Conservation (phyloP, 2,888 invertebrate genomes). For the Eumacrocentrus americanus region DNA sequence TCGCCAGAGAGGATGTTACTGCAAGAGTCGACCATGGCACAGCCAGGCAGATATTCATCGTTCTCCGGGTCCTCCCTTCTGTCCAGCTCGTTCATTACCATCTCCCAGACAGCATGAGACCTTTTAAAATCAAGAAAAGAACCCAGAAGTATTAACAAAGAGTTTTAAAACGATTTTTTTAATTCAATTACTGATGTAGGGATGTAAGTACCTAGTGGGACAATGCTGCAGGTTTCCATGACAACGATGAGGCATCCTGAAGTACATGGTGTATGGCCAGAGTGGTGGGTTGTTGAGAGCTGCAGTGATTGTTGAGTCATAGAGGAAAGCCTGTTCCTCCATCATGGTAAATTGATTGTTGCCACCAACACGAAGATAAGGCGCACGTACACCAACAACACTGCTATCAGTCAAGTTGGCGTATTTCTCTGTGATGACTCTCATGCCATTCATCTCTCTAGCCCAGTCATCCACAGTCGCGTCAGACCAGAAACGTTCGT, state of each 20-base stretch:
- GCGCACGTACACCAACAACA: conserved; percentile 89
- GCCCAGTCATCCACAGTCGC: conserved; percentile 93
- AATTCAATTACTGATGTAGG: too few species aligned
- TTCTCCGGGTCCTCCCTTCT: conserved; percentile 88
- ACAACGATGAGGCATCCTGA: conserved; percentile 93
- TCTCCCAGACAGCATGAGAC: conserved; percentile 94
- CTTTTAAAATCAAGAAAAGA: conserved; percentile 35
- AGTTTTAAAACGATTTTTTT: not conserved
- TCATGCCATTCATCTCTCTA: conserved; percentile 93
- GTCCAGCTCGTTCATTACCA: conserved; percentile 94
- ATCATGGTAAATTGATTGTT: conserved; percentile 98
- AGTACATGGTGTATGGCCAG: conserved; percentile 99
- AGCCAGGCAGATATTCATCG: conserved; percentile 88
- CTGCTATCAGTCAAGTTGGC: conserved; percentile 90
- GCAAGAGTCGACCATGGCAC: conserved; percentile 95
- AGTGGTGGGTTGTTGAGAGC: conserved; percentile 89
- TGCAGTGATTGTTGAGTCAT: conserved; percentile 94
- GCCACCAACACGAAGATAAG: conserved; percentile 89
- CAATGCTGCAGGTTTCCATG: conserved; percentile 91
- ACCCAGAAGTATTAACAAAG: not conserved
- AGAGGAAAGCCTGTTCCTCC: conserved; percentile 93
- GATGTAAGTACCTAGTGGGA: conserved; percentile 79
- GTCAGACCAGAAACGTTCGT: conserved; percentile 92
- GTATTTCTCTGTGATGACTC: conserved; percentile 88
- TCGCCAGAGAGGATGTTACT: conserved; percentile 90